Base-by-base conservation (phyloP, 2,113 vertebrate species). In the Galemys pyrenaicus region DNA sequence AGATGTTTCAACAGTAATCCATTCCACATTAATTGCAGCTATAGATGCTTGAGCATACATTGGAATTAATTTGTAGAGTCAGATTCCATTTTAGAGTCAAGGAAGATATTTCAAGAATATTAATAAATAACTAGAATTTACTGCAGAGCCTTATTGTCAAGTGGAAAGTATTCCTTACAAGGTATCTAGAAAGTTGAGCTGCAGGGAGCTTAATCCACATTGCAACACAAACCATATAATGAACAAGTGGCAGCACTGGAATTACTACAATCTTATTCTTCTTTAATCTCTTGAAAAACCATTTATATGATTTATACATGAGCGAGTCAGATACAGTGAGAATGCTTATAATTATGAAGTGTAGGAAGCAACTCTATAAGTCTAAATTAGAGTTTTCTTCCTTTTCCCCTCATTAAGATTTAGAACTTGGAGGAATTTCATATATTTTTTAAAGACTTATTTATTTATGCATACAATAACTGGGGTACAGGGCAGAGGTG, bases 201-300 rank as follows among this genome's bases (percentile, higher is more conserved):
- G 6, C 67, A 93, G 32, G 60, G 67, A 89, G 0, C 51, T 92
- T 84, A 90, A 92, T 85, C 28, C 32, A 56, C 39, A 67, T 20
- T 35, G 80, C 17, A 73, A 78, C 56, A 26, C 37, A 87, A 60
- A 89, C 65, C 30, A 75, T 83, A 81, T 62, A 68, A 91, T 84
- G 60, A 93, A 89, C 81, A 87, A 77, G 41, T 39, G 67, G 51
- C 71, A 91, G 20, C 64, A 39, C 16, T 89, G 58, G 15, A 92
- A 95, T 87, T 68, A 58, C 37, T 73, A 49, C 15, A 89, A 30
- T 87, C 67, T 46, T 65, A 87, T 19, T 94, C 3, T 19, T 30
- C 75, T 92, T 95, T 89, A 95, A 84, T 93, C 87, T 80, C 62
- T 28, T 67, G 46, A 80, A 81, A 85, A 89, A 46, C 82, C 5